Conservation (phyloP, 1,140 invertebrate genomes). For the Grapholita molesta region DNA sequence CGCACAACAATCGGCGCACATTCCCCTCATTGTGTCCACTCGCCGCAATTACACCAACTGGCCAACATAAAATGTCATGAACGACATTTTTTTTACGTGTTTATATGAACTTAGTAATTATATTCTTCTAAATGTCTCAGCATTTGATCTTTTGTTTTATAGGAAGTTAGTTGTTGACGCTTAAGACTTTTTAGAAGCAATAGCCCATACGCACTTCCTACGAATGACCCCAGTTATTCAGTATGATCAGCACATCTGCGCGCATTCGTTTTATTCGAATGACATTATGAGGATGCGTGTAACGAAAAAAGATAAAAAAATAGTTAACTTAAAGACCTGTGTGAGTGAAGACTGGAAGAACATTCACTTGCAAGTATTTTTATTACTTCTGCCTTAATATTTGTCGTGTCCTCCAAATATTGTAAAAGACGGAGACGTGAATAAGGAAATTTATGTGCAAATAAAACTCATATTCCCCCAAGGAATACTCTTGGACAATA, state of each 20-base stretch:
- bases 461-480: not conserved
- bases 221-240: constrained; percentile 41
- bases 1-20: constrained; percentile 72
- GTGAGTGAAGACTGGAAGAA: not conserved
- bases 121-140: not conserved
- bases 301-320: not conserved
- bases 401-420: not conserved
- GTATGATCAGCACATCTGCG: constrained; percentile 52
- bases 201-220: constrained; percentile 55
- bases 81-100: not conserved
- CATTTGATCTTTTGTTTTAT: not conserved
- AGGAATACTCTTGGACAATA: not conserved
- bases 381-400: not conserved
- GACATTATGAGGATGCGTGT: constrained; percentile 38
- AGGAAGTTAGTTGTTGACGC: not conserved
- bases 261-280: constrained; percentile 31
- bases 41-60: constrained; percentile 53
- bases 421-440: not conserved
- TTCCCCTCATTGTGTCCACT: constrained; percentile 74
- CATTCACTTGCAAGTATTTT: not conserved
- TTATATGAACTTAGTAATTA: not conserved
- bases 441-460: not conserved
- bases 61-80: not conserved
- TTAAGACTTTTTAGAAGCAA: not conserved
- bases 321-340: not conserved